A percentile compares a stretch with the other conserved stretches of the same genome.
phyloP scores from a whole-genome alignment of 2,888 invertebrate species.

The Resseliella maxima region DNA sequence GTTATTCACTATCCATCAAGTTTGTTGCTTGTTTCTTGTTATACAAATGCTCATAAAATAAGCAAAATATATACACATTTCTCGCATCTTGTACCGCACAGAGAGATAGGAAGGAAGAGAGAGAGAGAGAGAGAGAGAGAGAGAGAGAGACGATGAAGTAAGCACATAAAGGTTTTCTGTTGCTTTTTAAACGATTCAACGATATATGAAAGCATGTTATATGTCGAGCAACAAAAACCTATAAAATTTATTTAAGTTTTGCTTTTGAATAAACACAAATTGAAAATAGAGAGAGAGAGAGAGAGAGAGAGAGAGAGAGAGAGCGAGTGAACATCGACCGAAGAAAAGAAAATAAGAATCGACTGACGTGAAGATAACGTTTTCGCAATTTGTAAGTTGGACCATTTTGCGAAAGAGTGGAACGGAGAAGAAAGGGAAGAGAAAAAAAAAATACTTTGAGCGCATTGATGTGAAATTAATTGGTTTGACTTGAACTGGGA shows the following conservation, averaged over 20 bases:
- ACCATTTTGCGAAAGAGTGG: background rate
- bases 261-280: constrained; percentile 35
- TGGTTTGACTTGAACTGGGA: constrained; percentile 5
- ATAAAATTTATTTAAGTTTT: constrained; percentile 35
- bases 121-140: too few species aligned
- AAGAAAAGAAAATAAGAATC: background rate
- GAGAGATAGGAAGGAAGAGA: too few species aligned
- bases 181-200: background rate
- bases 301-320: too few species aligned
- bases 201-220: background rate
- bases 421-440: background rate
- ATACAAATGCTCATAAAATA: background rate
- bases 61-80: too few species aligned
- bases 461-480: constrained; percentile 34
- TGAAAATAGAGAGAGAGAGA: too few species aligned
- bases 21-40: background rate
- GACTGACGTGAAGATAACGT: background rate
- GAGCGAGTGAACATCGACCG: too few species aligned
- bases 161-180: constrained; percentile 4
- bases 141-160: too few species aligned
- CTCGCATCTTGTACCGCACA: background rate
- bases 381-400: background rate
- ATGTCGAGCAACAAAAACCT: background rate
- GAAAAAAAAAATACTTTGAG: background rate
- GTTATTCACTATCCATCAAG: background rate